Evolutionary conservation across 1,140 invertebrate species (phyloP), one percentile per base, ranked within the genome.

Genomic region (Rhagoletis pomonella): DNA sequence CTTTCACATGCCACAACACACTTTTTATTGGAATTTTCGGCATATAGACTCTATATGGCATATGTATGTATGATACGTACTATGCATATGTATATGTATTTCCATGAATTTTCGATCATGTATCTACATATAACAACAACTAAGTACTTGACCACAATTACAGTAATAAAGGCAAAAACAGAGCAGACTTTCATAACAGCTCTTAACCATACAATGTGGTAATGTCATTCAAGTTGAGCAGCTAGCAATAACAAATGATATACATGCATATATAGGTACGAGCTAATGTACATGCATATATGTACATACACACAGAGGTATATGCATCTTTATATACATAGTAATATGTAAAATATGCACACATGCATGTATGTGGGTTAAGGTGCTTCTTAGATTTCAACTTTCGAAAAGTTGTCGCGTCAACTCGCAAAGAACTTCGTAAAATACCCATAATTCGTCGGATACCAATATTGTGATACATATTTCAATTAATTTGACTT

Each of bases 1-100:
- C 73, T 55, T 81, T 55, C 73, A 81, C 47, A 55, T 29, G 44
- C 73, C 73, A 81, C 73, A 81, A 81, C 47, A 81, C 47, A 55
- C 17, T 81, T 81, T 81, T 81, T 81, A 55, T 81, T 81, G 47
- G 14, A 10, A n/a, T 47, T 81, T 81, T 81, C 44, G 47, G 73
- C 47, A 58, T 47, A 17, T 42, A 44, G 39, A 73, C 10, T 67
- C 39, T 29, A 12, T 9, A 67, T 29, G 29, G 64, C 6, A 67
- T 67, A 67, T 10, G 39, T 62, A n/a, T 62, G 17, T n/a, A 14
- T 62, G 60, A 29, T 29, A 29, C 29, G 29, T 29, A 29, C 29
- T 62, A 62, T 12, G 60, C 42, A 62, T 14, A 44, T 12, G 4
- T 69, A 14, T 69, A 19, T 14, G 2, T 67, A 67, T 17, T 3